Percentiles rank a stretch among this genome's conserved stretches.
phyloP scores from a whole-genome alignment of 2,113 vertebrate species.

The Micromys minutus region DNA sequence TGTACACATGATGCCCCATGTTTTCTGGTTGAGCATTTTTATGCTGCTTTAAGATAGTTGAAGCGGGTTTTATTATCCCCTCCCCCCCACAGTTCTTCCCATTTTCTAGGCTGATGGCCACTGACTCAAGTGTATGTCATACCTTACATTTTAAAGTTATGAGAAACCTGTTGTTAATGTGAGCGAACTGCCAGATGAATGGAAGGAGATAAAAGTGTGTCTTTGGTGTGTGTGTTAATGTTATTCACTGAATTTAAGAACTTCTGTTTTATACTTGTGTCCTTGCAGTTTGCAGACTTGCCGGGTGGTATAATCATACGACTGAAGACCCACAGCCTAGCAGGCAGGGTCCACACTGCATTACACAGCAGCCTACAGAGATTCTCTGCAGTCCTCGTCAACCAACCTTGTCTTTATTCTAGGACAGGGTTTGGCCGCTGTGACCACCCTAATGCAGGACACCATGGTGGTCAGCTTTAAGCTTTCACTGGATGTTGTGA shows the following conservation, averaged over 20 bases:
- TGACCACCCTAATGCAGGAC: constrained; percentile 65
- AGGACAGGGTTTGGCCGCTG: constrained; percentile 75
- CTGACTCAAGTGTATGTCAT: constrained; percentile 8
- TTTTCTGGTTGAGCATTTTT: background rate
- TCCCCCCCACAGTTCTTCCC: constrained; percentile 23
- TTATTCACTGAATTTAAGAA: background rate
- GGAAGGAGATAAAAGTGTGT: background rate
- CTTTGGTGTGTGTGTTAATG: background rate
- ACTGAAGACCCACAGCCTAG: background rate
- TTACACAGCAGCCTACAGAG: background rate
- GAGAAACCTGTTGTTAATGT: background rate
- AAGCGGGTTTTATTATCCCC: constrained; percentile 10
- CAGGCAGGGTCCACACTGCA: background rate
- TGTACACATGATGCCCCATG: background rate
- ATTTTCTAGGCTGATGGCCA: constrained; percentile 25
- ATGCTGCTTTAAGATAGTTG: constrained; percentile 7
- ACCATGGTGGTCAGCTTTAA: constrained; percentile 69
- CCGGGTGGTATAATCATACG: background rate
- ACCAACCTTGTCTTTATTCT: constrained; percentile 69
- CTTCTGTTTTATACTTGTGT: background rate
- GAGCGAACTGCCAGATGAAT: background rate
- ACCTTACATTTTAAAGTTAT: constrained; percentile 45
- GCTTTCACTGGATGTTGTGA: constrained; percentile 66
- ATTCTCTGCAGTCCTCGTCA: background rate
- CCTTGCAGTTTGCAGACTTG: background rate